phyloP scores from a whole-genome alignment of 2,888 invertebrate genomes.

The Eustalomyia histrio region DNA sequence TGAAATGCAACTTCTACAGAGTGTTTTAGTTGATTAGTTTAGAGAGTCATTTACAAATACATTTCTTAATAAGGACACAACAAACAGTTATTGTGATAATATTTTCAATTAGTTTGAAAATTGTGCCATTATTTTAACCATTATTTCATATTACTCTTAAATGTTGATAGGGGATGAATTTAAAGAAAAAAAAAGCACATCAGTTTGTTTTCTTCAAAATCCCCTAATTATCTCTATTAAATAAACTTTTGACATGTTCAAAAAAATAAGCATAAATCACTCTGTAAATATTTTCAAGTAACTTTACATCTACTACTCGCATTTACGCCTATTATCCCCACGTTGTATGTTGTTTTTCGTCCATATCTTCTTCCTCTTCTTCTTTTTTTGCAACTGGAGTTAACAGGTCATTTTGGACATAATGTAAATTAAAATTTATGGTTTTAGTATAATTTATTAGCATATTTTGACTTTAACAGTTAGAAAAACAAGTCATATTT shows the following conservation, averaged over 20 bases:
- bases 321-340: conserved; percentile 14
- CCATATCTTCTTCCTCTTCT: no score
- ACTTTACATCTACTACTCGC: conserved; percentile 6
- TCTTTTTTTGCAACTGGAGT: no score
- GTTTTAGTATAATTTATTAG: conserved; percentile 54
- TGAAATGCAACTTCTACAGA: no score
- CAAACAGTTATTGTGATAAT: no score
- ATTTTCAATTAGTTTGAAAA: not conserved
- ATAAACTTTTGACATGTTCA: conserved; percentile 51
- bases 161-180: not conserved
- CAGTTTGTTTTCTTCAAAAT: conserved; percentile 19
- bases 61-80: no score
- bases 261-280: conserved; percentile 57
- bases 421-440: conserved; percentile 57
- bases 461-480: conserved; percentile 52
- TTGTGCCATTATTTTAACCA: not conserved
- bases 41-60: no score
- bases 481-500: conserved; percentile 49
- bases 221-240: conserved; percentile 57
- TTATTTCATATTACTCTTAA: not conserved
- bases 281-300: conserved; percentile 37
- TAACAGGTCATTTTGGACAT: conserved; percentile 56
- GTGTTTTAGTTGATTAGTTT: no score
- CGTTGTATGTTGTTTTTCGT: not conserved
- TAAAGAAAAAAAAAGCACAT: not conserved